phyloP scores from a whole-genome alignment of 2,797 vertebrate genomes.

The Oceanodroma leucorhoa region DNA sequence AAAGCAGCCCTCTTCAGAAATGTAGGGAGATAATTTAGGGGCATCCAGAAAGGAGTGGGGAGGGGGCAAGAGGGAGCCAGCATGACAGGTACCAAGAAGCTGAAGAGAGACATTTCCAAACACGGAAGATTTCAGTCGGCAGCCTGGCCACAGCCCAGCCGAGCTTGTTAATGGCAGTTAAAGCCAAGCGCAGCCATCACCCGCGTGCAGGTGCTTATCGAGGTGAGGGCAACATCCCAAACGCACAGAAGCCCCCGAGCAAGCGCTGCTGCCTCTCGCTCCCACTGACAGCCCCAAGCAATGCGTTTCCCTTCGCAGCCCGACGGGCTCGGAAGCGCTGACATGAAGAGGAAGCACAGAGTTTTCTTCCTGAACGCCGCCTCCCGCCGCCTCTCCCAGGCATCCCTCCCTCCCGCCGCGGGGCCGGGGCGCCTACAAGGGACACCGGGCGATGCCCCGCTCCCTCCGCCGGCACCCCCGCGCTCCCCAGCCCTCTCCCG shows the following conservation, averaged over 20 bases:
- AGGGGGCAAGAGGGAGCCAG: not conserved
- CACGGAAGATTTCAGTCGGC: fast-evolving
- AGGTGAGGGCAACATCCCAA: not conserved
- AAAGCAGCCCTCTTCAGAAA: not conserved
- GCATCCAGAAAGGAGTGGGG: fast-evolving
- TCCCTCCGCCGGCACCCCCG: not conserved
- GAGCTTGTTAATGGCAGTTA: fast-evolving
- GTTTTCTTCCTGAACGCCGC: not conserved
- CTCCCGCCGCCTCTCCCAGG: not conserved
- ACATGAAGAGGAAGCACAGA: not conserved
- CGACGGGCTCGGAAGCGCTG: not conserved
- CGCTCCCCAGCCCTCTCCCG: not conserved
- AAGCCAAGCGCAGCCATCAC: not conserved
- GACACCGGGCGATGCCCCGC: not conserved
- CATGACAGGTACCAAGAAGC: fast-evolving
- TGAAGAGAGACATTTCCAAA: too few species aligned
- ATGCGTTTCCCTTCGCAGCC: not conserved
- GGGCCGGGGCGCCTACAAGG: not conserved
- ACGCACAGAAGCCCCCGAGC: not conserved
- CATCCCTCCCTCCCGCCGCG: not conserved
- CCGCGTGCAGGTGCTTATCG: fast-evolving
- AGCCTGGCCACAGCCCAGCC: not conserved
- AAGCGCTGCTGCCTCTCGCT: not conserved
- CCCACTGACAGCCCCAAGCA: not conserved
- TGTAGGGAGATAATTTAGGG: fast-evolving